phyloP scores from a whole-genome alignment of 2,113 vertebrate species.

The Oenanthe melanoleuca region DNA sequence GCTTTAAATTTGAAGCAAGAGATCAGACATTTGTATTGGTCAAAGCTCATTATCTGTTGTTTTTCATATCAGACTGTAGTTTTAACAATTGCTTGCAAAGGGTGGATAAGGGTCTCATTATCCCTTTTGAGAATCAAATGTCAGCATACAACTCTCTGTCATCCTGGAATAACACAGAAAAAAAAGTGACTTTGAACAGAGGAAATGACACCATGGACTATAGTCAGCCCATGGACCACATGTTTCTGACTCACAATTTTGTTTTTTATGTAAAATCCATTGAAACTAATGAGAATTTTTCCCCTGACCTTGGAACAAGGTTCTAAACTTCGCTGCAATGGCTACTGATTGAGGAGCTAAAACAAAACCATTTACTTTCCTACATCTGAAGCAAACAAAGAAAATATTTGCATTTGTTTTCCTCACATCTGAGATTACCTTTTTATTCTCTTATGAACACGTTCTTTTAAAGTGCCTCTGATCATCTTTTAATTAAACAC shows the following conservation, averaged over 20 bases:
- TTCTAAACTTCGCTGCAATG: not conserved
- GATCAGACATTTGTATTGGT: not conserved
- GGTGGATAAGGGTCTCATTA: not conserved
- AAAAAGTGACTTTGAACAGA: not conserved
- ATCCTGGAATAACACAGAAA: not conserved
- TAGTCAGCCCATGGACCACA: not conserved
- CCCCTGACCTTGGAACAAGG: not conserved
- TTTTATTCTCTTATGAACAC: not conserved
- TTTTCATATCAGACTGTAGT: not conserved
- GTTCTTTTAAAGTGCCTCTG: not conserved
- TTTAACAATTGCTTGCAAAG: not conserved
- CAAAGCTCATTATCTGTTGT: not conserved
- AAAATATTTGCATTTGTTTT: not conserved
- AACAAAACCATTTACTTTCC: not conserved
- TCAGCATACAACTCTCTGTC: not conserved
- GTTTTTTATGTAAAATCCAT: not conserved
- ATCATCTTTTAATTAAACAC: not conserved
- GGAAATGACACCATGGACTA: not conserved
- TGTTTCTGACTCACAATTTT: not conserved
- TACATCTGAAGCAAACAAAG: not conserved
- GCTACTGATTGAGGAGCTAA: not conserved
- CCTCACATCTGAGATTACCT: not conserved
- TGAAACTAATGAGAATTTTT: not conserved
- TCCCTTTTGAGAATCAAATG: not conserved
- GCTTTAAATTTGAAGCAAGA: not conserved